These are phyloP conservation scores for Anableps anableps DNA, from an alignment of 2,797 vertebrate genomes.

Conservation along the genomic window DNA sequence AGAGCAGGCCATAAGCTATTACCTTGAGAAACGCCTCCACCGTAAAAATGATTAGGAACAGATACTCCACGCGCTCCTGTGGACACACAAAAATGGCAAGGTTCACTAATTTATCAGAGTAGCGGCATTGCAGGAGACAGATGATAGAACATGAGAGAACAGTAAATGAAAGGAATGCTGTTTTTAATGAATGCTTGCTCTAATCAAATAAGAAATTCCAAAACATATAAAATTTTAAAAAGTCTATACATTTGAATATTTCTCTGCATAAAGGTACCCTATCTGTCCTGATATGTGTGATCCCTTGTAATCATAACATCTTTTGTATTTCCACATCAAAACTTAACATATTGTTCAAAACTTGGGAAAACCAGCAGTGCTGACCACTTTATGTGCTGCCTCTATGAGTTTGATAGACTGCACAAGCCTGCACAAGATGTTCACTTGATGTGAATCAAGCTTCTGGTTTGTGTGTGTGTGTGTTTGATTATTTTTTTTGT, in stretches of 20 bases:
- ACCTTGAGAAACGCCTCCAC: slow-evolving; percentile 99
- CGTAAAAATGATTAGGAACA: slow-evolving; percentile 99
- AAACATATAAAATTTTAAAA: too few relatives aligned
- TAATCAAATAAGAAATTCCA: not conserved
- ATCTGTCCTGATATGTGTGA: not conserved
- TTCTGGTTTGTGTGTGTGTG: slow-evolving; percentile 15
- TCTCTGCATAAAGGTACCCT: not conserved
- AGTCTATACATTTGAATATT: not conserved
- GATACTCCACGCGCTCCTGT: slow-evolving; percentile 99
- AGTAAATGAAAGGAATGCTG: not conserved
- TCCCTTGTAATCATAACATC: slow-evolving; percentile 17
- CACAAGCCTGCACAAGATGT: slow-evolving; percentile 37
- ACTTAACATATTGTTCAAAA: slow-evolving; percentile 17
- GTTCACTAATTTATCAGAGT: slow-evolving; percentile 21
- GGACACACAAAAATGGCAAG: slow-evolving; percentile 62
- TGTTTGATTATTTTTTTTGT: slow-evolving; percentile 47
- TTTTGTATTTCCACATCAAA: slow-evolving; percentile 15
- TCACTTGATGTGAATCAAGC: slow-evolving; percentile 12
- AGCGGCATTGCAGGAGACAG: slow-evolving; percentile 1
- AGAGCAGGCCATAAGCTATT: slow-evolving; percentile 98
- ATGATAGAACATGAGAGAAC: slow-evolving; percentile 14
- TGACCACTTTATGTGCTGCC: slow-evolving; percentile 5
- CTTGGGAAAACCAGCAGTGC: slow-evolving; percentile 23
- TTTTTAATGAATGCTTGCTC: not conserved
- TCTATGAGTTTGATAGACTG: slow-evolving; percentile 16